Evolutionary conservation across 2,113 vertebrate genomes (phyloP), one percentile per base, ranked within the genome.

Genomic region (Xiphorhynchus elegans): DNA sequence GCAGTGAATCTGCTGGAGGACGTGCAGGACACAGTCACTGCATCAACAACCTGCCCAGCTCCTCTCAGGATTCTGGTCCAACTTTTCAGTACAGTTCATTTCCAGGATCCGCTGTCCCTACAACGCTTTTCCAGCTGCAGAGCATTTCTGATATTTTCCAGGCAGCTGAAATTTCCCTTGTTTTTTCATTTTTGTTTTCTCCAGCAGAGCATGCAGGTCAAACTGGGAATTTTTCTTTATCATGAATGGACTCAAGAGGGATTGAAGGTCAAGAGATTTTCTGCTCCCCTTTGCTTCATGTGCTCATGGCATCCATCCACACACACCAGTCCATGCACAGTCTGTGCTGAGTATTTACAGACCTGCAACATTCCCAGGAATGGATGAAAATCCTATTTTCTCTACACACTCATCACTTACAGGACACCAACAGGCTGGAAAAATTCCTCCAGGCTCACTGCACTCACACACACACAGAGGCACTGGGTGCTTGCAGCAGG

Each of bases 401-500:
- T 50, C 28, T 24, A 79, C 20, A 37, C 17, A 13, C 4, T 60
- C 46, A 6, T 31, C 24, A 2, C 17, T 35, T 46, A 12, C 39
- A 63, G 23, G 9, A 29, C 29, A 13, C 76, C 31, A 19, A 7
- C 20, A 76, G 53, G 49, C 70, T 92, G 86, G 70, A 52, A 68
- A 47, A 64, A 33, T 44, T 47, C 35, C 6, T 64, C 35, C 66
- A 29, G 33, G 18, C 13, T 93, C 23, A 25, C 39, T 35, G 39
- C 20, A 3, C n/a, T 79, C 53, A 20, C 56, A 17, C 7, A 31
- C 31, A 42, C 7, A 31, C 31, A n/a, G 44, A 56, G 39, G 20
- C 35, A 26, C 13, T 28, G 2, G 0, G 2, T 42, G 64, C 11
- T 67, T 49, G 15, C 58, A 29, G n/a, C 28, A 5, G 47, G 9